Percentiles rank a stretch among this genome's conserved stretches.
These are phyloP conservation scores for Taenioides sp. DNA, from an alignment of 2,797 vertebrate genomes.

Conservation along the genomic window DNA sequence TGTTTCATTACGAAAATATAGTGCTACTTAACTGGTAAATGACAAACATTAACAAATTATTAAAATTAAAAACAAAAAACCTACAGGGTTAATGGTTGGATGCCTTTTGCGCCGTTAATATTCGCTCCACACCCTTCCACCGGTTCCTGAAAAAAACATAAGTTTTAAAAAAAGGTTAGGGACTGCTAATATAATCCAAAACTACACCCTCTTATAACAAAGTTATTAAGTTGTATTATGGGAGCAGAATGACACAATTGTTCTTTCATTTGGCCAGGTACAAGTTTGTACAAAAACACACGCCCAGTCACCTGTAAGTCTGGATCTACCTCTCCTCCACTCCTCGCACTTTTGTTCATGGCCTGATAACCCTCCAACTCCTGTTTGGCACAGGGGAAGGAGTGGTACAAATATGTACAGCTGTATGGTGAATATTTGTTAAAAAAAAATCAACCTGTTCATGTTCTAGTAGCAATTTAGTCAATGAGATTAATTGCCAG, in stretches of 20 bases:
- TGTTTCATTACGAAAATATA: no score
- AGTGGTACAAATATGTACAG: neutral
- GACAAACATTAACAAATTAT: no score
- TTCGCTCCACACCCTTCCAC: no score
- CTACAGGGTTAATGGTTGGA: no score
- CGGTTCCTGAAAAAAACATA: no score
- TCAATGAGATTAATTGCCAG: no score
- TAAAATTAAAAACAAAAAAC: no score
- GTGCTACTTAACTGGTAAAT: no score
- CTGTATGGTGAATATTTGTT: neutral
- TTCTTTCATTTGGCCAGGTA: constrained; percentile 53
- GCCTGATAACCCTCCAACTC: constrained; percentile 52
- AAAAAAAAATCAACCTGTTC: neutral
- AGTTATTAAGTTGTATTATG: constrained; percentile 50
- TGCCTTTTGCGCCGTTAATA: no score
- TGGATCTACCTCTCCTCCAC: constrained; percentile 32
- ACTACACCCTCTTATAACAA: constrained; percentile 54
- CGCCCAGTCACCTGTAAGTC: constrained; percentile 53
- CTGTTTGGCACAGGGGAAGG: constrained; percentile 40
- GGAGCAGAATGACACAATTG: constrained; percentile 50
- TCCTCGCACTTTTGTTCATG: constrained; percentile 51
- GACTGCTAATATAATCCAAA: neutral
- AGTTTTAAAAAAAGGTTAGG: neutral
- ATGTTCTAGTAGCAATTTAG: no score
- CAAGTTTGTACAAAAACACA: constrained; percentile 53